Percentiles rank a stretch among this genome's conserved stretches.
These are phyloP conservation scores for Amphimallon solstitiale DNA, from an alignment of 2,888 invertebrate species.

Conservation along the genomic window DNA sequence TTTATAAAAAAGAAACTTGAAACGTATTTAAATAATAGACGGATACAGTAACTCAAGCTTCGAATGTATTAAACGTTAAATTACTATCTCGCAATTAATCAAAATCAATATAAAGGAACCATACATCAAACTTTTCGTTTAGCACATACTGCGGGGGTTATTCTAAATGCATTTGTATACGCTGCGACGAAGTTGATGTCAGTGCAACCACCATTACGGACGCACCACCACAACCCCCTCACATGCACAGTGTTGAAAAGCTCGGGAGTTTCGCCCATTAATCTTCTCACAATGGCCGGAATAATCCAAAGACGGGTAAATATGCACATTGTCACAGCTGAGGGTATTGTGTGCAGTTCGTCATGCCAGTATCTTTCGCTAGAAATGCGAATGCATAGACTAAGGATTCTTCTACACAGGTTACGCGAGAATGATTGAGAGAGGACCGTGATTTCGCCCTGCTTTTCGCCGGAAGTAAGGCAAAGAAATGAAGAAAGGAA, in stretches of 20 bases:
- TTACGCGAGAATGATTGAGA: conserved; percentile 10
- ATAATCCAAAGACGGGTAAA: conserved; percentile 42
- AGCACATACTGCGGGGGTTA: neutral
- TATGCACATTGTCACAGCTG: conserved; percentile 43
- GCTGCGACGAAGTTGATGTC: neutral
- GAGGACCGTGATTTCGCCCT: neutral
- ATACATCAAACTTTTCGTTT: neutral
- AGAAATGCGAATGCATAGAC: conserved; percentile 14
- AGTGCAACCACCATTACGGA: conserved; percentile 9
- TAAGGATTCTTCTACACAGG: conserved; percentile 3
- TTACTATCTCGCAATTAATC: neutral
- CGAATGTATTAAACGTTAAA: neutral
- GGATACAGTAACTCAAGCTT: too few relatives aligned
- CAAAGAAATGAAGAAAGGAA: conserved; percentile 21
- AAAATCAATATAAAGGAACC: neutral
- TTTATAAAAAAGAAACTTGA: too few relatives aligned
- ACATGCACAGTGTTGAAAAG: conserved; percentile 26
- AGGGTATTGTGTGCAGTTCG: conserved; percentile 42
- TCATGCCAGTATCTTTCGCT: conserved; percentile 38
- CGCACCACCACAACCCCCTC: conserved; percentile 1
- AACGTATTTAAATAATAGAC: too few relatives aligned
- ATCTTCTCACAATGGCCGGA: conserved; percentile 42
- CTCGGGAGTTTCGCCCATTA: conserved; percentile 41
- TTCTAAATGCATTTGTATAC: conserved; percentile 12
- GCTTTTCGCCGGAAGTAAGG: conserved; percentile 19